Evolutionary conservation across 2,888 invertebrate species (phyloP).

Genomic region (Thysanoteuthis rhombus): DNA sequence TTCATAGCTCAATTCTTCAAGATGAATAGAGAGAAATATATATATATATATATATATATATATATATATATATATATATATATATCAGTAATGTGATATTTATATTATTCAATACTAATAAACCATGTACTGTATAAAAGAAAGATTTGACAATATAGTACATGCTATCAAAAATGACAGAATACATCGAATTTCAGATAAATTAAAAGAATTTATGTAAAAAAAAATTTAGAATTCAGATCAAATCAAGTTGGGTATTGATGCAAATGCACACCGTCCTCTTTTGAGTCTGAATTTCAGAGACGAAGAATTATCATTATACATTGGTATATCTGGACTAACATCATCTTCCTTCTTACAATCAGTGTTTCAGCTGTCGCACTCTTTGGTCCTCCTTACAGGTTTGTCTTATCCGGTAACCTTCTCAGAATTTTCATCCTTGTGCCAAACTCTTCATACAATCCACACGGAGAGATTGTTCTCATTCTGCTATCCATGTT

Average conservation of each 20-base stretch:
- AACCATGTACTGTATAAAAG: not conserved
- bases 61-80: too few relatives aligned
- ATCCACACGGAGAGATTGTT: too few relatives aligned
- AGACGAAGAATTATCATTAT: not conserved
- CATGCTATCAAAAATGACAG: not conserved
- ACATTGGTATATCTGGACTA: not conserved
- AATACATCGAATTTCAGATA: not conserved
- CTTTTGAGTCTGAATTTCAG: not conserved
- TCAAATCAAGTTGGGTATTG: not conserved
- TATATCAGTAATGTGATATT: not conserved
- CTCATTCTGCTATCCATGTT: too few relatives aligned
- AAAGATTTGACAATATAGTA: not conserved
- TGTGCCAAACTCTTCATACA: too few relatives aligned
- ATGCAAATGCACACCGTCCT: not conserved
- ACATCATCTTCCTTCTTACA: not conserved
- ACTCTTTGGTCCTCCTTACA: too few relatives aligned
- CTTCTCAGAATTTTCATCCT: too few relatives aligned
- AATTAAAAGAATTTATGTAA: too few relatives aligned
- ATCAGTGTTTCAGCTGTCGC: too few relatives aligned
- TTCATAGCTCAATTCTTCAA: too few relatives aligned
- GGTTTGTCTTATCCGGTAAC: too few relatives aligned
- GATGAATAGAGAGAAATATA: too few relatives aligned
- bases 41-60: too few relatives aligned
- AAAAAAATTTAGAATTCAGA: not conserved
- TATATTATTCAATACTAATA: not conserved